Evolutionary conservation across 2,888 invertebrate genomes (phyloP).

Genomic region (Xiphydria camelus): DNA sequence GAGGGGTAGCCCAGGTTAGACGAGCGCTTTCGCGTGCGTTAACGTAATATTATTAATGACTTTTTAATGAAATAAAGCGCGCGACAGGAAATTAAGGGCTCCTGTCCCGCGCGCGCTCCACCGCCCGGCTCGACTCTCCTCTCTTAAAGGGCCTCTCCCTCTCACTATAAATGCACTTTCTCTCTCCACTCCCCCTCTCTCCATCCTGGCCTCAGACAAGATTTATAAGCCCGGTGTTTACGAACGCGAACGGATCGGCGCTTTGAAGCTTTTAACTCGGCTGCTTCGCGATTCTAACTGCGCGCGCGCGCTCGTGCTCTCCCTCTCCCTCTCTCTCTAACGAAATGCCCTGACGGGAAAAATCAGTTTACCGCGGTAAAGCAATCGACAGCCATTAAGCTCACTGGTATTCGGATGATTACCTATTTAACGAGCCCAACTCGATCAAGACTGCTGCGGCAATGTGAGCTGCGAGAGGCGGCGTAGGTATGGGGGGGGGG

Average conservation of each 20-base stretch:
- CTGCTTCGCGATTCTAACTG: too few species aligned
- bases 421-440: too few species aligned
- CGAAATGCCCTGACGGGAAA: too few species aligned
- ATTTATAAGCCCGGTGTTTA: slow-evolving; percentile 28
- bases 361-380: too few species aligned
- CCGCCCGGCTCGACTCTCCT: slow-evolving; percentile 11
- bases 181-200: slow-evolving; percentile 1
- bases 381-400: too few species aligned
- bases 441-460: too few species aligned
- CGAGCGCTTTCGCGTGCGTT: slow-evolving; percentile 13
- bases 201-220: slow-evolving; percentile 20
- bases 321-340: too few species aligned
- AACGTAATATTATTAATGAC: slow-evolving; percentile 37
- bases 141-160: slow-evolving; percentile 10
- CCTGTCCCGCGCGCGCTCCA: slow-evolving; percentile 2
- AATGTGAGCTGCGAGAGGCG: too few species aligned
- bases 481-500: too few species aligned
- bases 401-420: too few species aligned
- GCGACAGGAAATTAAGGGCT: slow-evolving; percentile 40
- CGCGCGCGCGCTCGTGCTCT: too few species aligned
- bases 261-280: slow-evolving; percentile 15
- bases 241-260: slow-evolving; percentile 13
- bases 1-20: not conserved
- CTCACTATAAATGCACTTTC: slow-evolving; percentile 6
- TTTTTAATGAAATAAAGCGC: slow-evolving; percentile 42